phyloP scores from a whole-genome alignment of 2,113 vertebrate species.

The Xyrauchen texanus region DNA sequence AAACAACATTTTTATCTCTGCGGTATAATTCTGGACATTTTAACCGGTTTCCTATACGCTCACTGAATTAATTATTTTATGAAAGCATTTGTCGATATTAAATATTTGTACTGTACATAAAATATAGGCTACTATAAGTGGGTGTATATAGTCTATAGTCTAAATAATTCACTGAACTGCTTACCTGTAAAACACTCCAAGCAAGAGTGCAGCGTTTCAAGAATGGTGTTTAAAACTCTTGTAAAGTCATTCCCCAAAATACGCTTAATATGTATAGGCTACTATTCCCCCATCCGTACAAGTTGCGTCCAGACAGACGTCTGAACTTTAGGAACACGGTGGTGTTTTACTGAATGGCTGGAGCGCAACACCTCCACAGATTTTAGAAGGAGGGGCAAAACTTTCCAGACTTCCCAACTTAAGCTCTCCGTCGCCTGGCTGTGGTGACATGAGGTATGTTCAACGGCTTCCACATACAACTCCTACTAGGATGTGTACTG shows the following conservation, averaged over 20 bases:
- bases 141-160: no score
- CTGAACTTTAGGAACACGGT: neutral
- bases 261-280: neutral
- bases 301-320: neutral
- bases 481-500: neutral
- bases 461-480: neutral
- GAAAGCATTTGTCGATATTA: no score
- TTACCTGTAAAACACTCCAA: constrained; percentile 6
- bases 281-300: neutral
- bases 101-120: no score
- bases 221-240: neutral
- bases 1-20: no score
- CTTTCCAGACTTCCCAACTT: constrained; percentile 10
- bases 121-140: no score
- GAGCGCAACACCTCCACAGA: constrained; percentile 21
- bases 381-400: constrained; percentile 28
- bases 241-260: neutral
- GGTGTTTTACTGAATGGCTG: constrained; percentile 31
- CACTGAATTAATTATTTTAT: no score
- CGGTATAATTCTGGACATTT: no score
- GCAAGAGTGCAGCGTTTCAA: neutral
- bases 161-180: neutral
- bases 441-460: constrained; percentile 10
- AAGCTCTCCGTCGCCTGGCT: constrained; percentile 19
- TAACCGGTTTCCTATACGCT: no score